Base-by-base conservation (phyloP, 1,140 invertebrate genomes). In the Pseudachorutes palmiensis region DNA sequence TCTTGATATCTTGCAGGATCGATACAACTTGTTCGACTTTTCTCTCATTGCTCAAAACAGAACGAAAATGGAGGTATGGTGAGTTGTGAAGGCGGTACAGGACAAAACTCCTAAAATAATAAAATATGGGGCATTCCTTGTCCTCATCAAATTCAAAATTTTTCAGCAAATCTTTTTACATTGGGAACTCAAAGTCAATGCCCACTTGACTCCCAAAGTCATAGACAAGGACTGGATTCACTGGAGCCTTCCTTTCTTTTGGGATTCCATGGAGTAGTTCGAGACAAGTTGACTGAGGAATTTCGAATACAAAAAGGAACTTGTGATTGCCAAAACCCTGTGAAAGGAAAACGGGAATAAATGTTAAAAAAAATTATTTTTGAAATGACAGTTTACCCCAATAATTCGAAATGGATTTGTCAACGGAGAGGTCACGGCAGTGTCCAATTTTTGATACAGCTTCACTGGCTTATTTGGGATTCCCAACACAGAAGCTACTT, bases 261-360 rank as follows among this genome's bases (percentile, higher is more conserved):
- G 36, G 36, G 19, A 26, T 19, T 19, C 14, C 51, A 22, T 55
- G 9, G 24, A 55, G 5, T 12, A 55, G 24, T 5, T 55, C 51
- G 24, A 16, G 24, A 26, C 12, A 14, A 5, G 14, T 55, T 5
- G 51, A 55, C 24, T 9, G 51, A 14, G 51, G 51, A 16, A 55
- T 55, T 55, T 55, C 12, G 51, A 55, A 55, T 9, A 55, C 24
- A 22, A 55, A 55, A 5, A 55, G 24, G 51, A 55, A 55, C 24
- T 55, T 55, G 24, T 55, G 51, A 19, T 14, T 55, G 3, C 51
- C 51, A 55, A 55, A 55, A 14, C 51, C 51, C 51, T 55, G 24
- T 19, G 24, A 19, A 55, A 5, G 5, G 24, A 55, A 55, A 55
- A 55, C 24, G 51, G 9, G 24, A 16, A 14, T 24, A 16, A 24